Evolutionary conservation across 2,888 invertebrate species (phyloP).

Genomic region (Cactoblastis cactorum): DNA sequence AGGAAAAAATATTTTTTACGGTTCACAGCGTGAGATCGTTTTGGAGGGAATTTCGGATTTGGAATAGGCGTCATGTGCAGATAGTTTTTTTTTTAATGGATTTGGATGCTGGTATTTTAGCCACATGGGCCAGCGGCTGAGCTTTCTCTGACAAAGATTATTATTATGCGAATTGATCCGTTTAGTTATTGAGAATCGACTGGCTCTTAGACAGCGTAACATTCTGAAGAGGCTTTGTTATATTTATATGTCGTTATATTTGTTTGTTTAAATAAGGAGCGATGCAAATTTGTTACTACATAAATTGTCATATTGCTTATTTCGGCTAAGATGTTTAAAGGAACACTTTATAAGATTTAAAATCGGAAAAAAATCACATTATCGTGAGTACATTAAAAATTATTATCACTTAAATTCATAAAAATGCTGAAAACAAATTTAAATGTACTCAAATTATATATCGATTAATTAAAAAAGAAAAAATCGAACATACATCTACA

Average conservation of each 20-base stretch:
- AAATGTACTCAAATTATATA: too few relatives aligned
- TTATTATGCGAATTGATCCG: constrained; percentile 46
- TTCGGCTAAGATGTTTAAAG: too few relatives aligned
- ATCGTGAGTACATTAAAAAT: too few relatives aligned
- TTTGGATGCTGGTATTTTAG: constrained; percentile 35
- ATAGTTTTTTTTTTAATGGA: constrained; percentile 37
- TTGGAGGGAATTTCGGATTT: constrained; percentile 72
- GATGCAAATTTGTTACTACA: not conserved
- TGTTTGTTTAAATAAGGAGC: constrained; percentile 46
- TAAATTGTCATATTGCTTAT: too few relatives aligned
- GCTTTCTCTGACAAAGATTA: constrained; percentile 49
- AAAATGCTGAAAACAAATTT: too few relatives aligned
- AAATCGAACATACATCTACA: not conserved
- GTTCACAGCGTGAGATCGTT: constrained; percentile 74
- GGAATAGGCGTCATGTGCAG: constrained; percentile 68
- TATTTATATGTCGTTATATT: constrained; percentile 41
- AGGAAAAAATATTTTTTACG: constrained; percentile 45
- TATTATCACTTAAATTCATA: too few relatives aligned
- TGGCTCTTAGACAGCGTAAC: constrained; percentile 43
- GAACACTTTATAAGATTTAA: too few relatives aligned
- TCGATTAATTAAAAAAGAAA: too few relatives aligned
- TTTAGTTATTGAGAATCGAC: constrained; percentile 48
- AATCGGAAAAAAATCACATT: too few relatives aligned
- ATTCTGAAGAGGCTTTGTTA: constrained; percentile 36
- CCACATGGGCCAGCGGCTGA: constrained; percentile 40